Conservation (phyloP, 1,140 invertebrate species). For the Pseudoatta argentina region DNA sequence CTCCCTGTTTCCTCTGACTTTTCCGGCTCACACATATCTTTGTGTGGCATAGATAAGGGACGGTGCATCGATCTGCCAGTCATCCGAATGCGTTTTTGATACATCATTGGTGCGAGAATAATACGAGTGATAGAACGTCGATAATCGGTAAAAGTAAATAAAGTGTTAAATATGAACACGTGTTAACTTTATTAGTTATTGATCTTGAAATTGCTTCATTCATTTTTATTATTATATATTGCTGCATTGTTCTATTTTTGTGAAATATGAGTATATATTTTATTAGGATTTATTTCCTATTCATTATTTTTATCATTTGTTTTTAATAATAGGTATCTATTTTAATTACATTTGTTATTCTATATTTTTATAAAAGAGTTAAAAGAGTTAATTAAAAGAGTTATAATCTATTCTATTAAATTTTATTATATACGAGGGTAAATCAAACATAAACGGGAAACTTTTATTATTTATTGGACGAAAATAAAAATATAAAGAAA, state of each 20-base stretch:
- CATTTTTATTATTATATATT: not conserved
- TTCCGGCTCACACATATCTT: conserved; percentile 4
- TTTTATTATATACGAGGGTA: not conserved
- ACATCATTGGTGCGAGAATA: conserved; percentile 12
- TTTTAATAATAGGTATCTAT: not conserved
- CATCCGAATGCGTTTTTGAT: not conserved
- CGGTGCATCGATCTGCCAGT: not conserved
- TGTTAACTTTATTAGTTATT: not conserved
- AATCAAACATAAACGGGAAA: too few relatives aligned
- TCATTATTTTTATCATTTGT: not conserved
- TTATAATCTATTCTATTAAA: not conserved
- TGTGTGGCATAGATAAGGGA: not conserved
- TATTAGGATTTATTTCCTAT: not conserved
- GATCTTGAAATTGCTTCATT: not conserved
- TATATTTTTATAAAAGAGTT: not conserved
- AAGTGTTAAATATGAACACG: not conserved
- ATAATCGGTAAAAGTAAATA: not conserved
- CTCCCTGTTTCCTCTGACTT: not conserved
- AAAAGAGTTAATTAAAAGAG: not conserved
- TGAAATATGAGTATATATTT: not conserved
- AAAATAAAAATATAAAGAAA: too few relatives aligned
- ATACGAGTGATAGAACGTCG: conserved; percentile 11
- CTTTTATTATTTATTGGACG: too few relatives aligned
- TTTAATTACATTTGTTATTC: not conserved
- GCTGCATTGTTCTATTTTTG: not conserved